phyloP scores from a whole-genome alignment of 1,140 invertebrate genomes.

The Drosophila novamexicana region DNA sequence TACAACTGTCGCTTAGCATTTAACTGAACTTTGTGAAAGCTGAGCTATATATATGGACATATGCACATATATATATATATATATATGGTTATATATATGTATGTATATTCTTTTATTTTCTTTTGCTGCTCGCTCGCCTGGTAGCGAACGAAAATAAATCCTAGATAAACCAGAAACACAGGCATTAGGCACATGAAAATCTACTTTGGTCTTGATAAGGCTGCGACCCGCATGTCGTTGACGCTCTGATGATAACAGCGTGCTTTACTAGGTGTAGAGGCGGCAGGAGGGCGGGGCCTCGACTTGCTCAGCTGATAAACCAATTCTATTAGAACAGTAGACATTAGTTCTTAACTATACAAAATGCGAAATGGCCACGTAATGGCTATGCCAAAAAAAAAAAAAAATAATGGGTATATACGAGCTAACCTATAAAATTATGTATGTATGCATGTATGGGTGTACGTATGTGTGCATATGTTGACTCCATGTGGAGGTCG shows the following conservation, averaged over 20 bases:
- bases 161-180: slow-evolving; percentile 40
- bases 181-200: slow-evolving; percentile 31
- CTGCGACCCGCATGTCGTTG: slow-evolving; percentile 52
- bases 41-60: neutral
- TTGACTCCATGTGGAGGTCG: slow-evolving; percentile 11
- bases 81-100: neutral
- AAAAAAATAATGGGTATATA: slow-evolving; percentile 1
- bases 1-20: slow-evolving; percentile 11
- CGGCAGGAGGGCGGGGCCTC: neutral
- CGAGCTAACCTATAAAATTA: neutral
- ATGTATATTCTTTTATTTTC: neutral
- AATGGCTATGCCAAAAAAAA: slow-evolving; percentile 45
- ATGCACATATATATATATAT: neutral
- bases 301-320: slow-evolving; percentile 48
- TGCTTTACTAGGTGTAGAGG: slow-evolving; percentile 3
- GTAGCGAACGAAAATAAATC: slow-evolving; percentile 34
- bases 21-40: slow-evolving; percentile 12
- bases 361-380: slow-evolving; percentile 45
- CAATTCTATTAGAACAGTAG: slow-evolving; percentile 19
- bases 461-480: neutral
- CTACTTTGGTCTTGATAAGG: slow-evolving; percentile 39
- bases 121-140: slow-evolving; percentile 1
- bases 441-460: neutral
- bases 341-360: slow-evolving; percentile 18
- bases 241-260: slow-evolving; percentile 43